Evolutionary conservation across 2,888 invertebrate genomes (phyloP), one percentile per base, ranked within the genome.

Genomic region (Athrips mouffetella): DNA sequence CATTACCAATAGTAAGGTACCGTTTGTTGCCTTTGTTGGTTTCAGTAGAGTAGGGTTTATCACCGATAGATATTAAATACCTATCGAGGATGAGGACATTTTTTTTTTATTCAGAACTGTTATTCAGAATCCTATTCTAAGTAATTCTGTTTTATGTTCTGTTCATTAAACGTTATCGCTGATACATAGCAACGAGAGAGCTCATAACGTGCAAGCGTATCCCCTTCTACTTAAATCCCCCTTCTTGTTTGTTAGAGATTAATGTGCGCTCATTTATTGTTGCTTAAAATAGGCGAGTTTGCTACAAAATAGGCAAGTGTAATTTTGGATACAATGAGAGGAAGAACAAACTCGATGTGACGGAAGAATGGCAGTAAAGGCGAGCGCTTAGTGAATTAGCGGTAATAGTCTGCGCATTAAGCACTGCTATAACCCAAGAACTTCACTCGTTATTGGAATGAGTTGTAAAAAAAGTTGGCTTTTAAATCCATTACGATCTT

Each of bases 371-470:
- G 45, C 42, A 29, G 23, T 29, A 29, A 42, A 29, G 44, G 15
- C 23, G 25, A 2, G 30, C 35, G 13, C 45, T 13, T 45, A 35
- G 47, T 53, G 57, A 58, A 63, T 59, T 52, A 60, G 58, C 48
- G 49, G 47, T 57, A 60, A 63, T 60, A 65, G 55, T 63, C 53
- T 53, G 57, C 57, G 55, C 62, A 59, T 60, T 59, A 55, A 47
- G 55, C 54, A 50, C 47, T 59, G 58, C 57, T 62, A 65, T 66
- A 57, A 58, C 51, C 50, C 54, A 46, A 54, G 58, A 75, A 76
- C 61, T 72, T 69, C 44, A 55, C 61, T 68, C 65, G 65, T 74
- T 69, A 67, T 59, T 55, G 60, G 3, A 35, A 35, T 7, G 15
- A n/a, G n/a, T n/a, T n/a, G n/a, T n/a, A n/a, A n/a, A n/a, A n/a